Evolutionary conservation across 2,888 invertebrate species (phyloP).

Genomic region (Nymphalis urticae): DNA sequence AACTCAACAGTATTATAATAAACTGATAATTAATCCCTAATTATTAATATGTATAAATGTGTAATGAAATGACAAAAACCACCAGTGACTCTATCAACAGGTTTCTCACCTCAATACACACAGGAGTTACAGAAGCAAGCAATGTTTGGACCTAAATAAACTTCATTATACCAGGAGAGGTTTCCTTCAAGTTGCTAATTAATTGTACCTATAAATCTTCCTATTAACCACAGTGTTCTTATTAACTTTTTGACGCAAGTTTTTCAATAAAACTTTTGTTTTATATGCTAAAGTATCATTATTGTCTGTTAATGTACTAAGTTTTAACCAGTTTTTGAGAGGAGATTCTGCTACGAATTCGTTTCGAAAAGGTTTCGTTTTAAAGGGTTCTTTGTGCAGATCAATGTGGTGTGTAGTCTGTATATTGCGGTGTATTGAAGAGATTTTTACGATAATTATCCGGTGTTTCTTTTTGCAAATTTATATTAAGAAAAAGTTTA

Average conservation of each 20-base stretch:
- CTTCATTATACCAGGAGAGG: constrained; percentile 34
- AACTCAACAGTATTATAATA: background rate
- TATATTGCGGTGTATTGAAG: too few species aligned
- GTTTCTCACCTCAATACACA: constrained; percentile 23
- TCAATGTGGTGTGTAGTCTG: too few species aligned
- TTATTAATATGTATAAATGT: too few species aligned
- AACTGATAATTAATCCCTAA: too few species aligned
- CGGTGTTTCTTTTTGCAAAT: too few species aligned
- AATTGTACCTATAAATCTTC: constrained; percentile 36
- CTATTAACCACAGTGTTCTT: constrained; percentile 22
- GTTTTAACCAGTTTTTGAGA: constrained; percentile 9
- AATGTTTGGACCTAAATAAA: constrained; percentile 39
- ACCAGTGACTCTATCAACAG: constrained; percentile 16
- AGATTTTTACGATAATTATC: too few species aligned
- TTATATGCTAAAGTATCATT: constrained; percentile 6
- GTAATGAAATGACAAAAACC: background rate
- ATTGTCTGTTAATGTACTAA: constrained; percentile 1
- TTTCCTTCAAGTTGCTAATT: constrained; percentile 33
- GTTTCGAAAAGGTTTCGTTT: constrained; percentile 7
- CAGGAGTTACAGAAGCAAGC: constrained; percentile 31
- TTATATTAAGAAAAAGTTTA: too few species aligned
- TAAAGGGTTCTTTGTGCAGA: background rate
- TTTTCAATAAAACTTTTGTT: constrained; percentile 21
- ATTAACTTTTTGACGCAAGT: constrained; percentile 19
- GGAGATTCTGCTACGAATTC: background rate